A percentile compares a stretch with the other conserved stretches of the same genome.
Evolutionary conservation across 2,113 vertebrate genomes (phyloP).

Genomic region (Axis porcinus): DNA sequence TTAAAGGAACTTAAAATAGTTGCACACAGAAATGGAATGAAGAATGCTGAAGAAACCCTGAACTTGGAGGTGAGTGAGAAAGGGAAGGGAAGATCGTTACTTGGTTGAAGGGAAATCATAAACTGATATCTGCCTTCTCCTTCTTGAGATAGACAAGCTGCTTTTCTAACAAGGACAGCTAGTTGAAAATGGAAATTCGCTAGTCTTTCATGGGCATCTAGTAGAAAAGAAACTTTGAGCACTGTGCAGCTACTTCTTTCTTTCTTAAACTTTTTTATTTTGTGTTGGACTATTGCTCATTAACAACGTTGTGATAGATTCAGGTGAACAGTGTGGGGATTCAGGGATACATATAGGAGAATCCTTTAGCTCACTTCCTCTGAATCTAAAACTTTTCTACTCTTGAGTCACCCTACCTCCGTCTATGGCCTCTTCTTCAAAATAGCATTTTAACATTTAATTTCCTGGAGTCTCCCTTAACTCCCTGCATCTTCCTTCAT

Average conservation of each 20-base stretch:
- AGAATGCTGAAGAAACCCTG: not conserved
- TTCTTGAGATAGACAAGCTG: not conserved
- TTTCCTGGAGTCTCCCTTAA: not conserved
- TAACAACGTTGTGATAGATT: not conserved
- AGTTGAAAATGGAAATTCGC: not conserved
- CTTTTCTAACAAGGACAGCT: not conserved
- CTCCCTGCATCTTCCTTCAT: not conserved
- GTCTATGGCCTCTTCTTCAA: not conserved
- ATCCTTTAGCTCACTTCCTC: not conserved
- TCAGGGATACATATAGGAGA: not conserved
- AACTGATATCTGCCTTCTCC: not conserved
- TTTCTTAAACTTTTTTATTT: not conserved
- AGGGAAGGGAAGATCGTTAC: not conserved
- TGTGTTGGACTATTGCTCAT: not conserved
- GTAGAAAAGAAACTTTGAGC: not conserved
- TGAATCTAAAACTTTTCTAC: not conserved
- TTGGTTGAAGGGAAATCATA: not conserved
- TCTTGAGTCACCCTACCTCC: not conserved
- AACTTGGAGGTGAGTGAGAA: not conserved
- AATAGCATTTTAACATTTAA: not conserved
- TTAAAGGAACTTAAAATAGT: not conserved
- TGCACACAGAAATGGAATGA: conserved; percentile 11
- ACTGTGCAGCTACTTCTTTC: not conserved
- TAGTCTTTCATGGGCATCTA: not conserved
- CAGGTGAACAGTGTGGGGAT: not conserved